A percentile compares a stretch with the other conserved stretches of the same genome.
These are phyloP conservation scores for Brachyistius frenatus DNA, from an alignment of 2,113 vertebrate genomes.

Conservation along the genomic window DNA sequence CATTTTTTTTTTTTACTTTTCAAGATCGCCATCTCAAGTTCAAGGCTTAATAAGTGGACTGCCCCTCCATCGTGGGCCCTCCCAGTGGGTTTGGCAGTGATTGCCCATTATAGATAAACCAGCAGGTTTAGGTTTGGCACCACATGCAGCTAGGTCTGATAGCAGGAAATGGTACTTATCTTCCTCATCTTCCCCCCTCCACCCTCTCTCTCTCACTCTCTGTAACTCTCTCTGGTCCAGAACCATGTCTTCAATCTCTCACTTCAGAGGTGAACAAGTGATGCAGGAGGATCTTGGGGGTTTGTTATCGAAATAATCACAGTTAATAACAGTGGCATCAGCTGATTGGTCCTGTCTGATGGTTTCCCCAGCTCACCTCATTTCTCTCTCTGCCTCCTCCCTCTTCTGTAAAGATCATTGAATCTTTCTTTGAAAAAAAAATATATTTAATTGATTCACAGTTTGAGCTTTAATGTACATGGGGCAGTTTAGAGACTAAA, in stretches of 20 bases:
- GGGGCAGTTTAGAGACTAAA: not conserved
- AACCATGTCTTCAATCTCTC: conserved; percentile 61
- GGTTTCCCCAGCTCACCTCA: conserved; percentile 18
- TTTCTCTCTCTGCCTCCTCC: not conserved
- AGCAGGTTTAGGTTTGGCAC: conserved; percentile 61
- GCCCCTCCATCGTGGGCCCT: conserved; percentile 1
- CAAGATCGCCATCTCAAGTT: conserved; percentile 37
- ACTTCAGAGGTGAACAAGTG: conserved; percentile 45
- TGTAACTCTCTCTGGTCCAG: conserved; percentile 50
- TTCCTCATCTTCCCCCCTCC: conserved; percentile 52
- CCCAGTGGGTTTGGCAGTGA: conserved; percentile 55
- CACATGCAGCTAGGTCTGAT: conserved; percentile 56
- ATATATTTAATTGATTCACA: not conserved
- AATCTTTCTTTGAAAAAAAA: not conserved
- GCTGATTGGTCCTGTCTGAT: conserved; percentile 47
- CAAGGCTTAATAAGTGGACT: conserved; percentile 20
- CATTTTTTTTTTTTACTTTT: not conserved
- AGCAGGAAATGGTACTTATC: conserved; percentile 59
- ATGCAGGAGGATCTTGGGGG: conserved; percentile 37
- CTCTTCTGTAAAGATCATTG: not conserved
- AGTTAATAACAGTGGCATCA: conserved; percentile 46
- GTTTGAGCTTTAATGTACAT: not conserved
- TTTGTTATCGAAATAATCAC: conserved; percentile 41
- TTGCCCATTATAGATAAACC: conserved; percentile 76
- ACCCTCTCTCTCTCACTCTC: conserved; percentile 57